Percentiles rank a stretch among this genome's conserved stretches.
Evolutionary conservation across 2,113 vertebrate species (phyloP).

Genomic region (Loxodonta africana): DNA sequence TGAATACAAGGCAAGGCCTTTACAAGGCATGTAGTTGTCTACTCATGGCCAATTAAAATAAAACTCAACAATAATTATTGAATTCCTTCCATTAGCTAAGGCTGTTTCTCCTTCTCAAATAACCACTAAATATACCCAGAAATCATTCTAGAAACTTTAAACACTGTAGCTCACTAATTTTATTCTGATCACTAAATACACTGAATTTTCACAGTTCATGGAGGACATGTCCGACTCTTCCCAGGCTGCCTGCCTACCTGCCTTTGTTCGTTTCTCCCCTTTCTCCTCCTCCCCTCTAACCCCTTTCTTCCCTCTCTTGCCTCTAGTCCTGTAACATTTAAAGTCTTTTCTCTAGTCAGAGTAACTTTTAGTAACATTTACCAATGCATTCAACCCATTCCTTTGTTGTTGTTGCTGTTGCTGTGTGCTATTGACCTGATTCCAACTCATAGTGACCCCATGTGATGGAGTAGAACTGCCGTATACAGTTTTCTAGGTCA

Average conservation of each 20-base stretch:
- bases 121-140: background rate
- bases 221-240: background rate
- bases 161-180: background rate
- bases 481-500: too few species aligned
- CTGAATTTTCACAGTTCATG: background rate
- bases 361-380: background rate
- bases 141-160: background rate
- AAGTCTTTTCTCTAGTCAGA: background rate
- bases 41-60: background rate
- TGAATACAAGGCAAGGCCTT: background rate
- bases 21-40: background rate
- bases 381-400: background rate
- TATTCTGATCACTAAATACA: background rate
- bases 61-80: conserved; percentile 5
- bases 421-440: too few species aligned
- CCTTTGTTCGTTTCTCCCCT: background rate
- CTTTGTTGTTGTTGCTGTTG: too few species aligned
- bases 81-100: background rate
- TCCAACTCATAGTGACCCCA: too few species aligned
- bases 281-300: background rate
- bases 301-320: background rate
- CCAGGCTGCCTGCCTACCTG: background rate
- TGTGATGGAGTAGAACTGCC: too few species aligned
- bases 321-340: background rate
- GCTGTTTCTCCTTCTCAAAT: background rate